These are phyloP conservation scores for Stegodyphus mimosarum DNA, from an alignment of 1,140 invertebrate species.

Conservation along the genomic window DNA sequence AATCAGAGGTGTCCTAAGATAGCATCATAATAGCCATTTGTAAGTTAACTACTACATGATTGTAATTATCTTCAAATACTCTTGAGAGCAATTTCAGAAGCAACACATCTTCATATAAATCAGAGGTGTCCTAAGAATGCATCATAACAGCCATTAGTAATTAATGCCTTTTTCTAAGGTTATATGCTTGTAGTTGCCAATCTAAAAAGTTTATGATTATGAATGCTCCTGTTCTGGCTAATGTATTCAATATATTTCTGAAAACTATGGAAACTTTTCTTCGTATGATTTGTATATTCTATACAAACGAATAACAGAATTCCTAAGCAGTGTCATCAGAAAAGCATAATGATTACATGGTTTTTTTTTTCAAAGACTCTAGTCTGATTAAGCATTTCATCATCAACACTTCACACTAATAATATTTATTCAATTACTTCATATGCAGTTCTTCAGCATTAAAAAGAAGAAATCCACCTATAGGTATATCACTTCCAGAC, in stretches of 20 bases:
- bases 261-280: background rate
- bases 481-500: too few species aligned
- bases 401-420: background rate
- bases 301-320: background rate
- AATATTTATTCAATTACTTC: background rate
- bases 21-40: background rate
- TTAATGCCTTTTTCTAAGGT: too few species aligned
- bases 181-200: too few species aligned
- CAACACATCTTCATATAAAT: background rate
- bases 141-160: background rate
- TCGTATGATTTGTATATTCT: background rate
- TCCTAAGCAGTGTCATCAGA: background rate
- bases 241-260: too few species aligned
- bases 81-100: too few species aligned
- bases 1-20: slow-evolving; percentile 11
- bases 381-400: background rate
- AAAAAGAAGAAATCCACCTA: too few species aligned
- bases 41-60: too few species aligned
- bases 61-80: too few species aligned
- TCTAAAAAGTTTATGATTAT: too few species aligned
- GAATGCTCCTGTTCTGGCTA: too few species aligned
- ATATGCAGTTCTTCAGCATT: too few species aligned
- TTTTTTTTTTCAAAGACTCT: slow-evolving; percentile 15
- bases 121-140: background rate
- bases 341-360: slow-evolving; percentile 40